Percentiles rank a stretch among this genome's conserved stretches.
These are phyloP conservation scores for Rhinophrynus dorsalis DNA, from an alignment of 2,797 vertebrate genomes.

Conservation along the genomic window DNA sequence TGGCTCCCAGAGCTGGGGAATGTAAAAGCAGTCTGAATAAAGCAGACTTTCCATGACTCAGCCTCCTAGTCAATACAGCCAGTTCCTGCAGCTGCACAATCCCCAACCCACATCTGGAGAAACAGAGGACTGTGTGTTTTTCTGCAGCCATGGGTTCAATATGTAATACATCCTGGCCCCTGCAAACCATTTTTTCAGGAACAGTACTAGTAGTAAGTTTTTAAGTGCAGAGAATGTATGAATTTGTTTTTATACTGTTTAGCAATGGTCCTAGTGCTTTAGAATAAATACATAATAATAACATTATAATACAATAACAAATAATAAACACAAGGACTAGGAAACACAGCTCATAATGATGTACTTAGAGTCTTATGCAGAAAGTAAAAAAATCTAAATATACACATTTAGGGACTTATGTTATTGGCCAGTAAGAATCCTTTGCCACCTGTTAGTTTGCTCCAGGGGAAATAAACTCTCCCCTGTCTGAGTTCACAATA, in stretches of 20 bases:
- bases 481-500: too few species aligned
- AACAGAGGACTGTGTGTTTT: slow-evolving; percentile 31
- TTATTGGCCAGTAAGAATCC: too few species aligned
- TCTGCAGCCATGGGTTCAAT: not conserved
- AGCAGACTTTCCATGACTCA: slow-evolving; percentile 48
- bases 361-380: too few species aligned
- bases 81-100: slow-evolving; percentile 20
- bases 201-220: not conserved
- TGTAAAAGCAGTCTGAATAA: slow-evolving; percentile 22
- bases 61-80: not conserved
- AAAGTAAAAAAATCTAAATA: too few species aligned
- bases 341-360: too few species aligned
- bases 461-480: too few species aligned
- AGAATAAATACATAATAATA: too few species aligned
- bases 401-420: too few species aligned
- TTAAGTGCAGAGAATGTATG: not conserved
- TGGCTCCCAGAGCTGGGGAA: slow-evolving; percentile 24
- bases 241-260: not conserved
- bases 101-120: slow-evolving; percentile 24
- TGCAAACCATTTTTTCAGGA: not conserved
- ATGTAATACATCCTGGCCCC: not conserved
- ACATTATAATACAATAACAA: too few species aligned
- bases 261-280: too few species aligned
- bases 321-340: too few species aligned
- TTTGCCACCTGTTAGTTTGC: too few species aligned